Evolutionary conservation across 2,113 vertebrate species (phyloP), one percentile per base, ranked within the genome.

Genomic region (Xerus inauris): DNA sequence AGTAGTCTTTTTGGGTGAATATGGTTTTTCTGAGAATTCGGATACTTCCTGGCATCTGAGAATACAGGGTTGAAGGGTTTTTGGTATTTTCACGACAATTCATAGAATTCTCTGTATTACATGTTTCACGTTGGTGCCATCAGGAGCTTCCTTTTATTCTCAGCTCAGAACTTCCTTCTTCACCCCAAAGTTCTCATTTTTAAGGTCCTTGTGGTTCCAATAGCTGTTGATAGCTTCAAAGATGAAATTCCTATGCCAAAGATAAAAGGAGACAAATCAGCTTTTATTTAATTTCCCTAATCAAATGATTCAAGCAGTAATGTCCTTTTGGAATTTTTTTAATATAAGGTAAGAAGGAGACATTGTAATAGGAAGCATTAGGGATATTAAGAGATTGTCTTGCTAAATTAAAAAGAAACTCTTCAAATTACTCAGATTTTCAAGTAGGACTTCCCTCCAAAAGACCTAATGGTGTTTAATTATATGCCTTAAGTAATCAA

Each of bases 371-470:
- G 8, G 57, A 65, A 72, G 32, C 17, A 35, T 69, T 51, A 11
- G 9, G 13, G 30, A 32, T 6, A 30, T 47, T 67, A 42, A 42
- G 16, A 73, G 10, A 54, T 49, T 73, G 10, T 3, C 9, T 35
- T 75, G 59, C 32, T 45, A 69, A 67, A 54, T 76, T 93, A 49
- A 81, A 51, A 81, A 89, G 72, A 45, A 92, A 71, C 93, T 71
- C 19, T n/a, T 35, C 72, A 42, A 65, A 79, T 57, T 16, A 49
- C 42, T 81, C 16, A 30, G 40, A 73, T 73, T 75, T 75, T 81
- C 81, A 87, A 87, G 30, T 14, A 35, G 51, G n/a, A 9, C 1
- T 62, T 76, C 85, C 42, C 19, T 3, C 24, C 20, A 0, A 65
- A 92, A 85, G 76, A 57, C 65, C 73, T 49, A 76, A 42, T 49